Conservation (phyloP, 2,113 vertebrate genomes). For the Mobula hypostoma region DNA sequence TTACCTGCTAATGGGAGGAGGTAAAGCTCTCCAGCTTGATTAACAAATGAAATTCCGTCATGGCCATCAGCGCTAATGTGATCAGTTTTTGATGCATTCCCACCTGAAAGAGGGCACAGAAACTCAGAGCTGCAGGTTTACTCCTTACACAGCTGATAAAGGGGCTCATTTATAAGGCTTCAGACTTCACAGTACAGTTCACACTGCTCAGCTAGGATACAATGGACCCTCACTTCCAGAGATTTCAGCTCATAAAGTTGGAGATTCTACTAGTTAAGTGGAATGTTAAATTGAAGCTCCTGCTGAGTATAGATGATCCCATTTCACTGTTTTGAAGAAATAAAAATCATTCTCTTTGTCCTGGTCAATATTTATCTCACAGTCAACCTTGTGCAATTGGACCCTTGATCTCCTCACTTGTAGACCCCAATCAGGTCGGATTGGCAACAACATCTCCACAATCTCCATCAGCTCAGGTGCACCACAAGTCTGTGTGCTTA, state of each 20-base stretch:
- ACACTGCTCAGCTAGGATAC: not conserved
- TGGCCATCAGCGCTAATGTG: constrained; percentile 72
- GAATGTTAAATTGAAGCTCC: not conserved
- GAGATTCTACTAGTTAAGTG: not conserved
- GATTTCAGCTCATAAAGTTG: not conserved
- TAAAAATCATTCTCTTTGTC: no score
- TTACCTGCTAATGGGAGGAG: constrained; percentile 80
- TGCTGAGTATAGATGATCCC: not conserved
- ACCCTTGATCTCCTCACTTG: no score
- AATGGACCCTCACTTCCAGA: no score
- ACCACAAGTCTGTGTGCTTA: no score
- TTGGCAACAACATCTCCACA: no score
- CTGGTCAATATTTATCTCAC: not conserved
- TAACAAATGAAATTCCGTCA: constrained; percentile 77
- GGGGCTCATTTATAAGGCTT: not conserved
- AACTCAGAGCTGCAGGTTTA: not conserved
- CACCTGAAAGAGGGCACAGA: constrained; percentile 55
- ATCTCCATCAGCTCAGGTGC: no score
- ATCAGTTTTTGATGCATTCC: constrained; percentile 64
- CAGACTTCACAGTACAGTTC: not conserved
- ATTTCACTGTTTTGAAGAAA: not conserved
- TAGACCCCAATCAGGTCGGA: no score
- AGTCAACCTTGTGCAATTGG: not conserved
- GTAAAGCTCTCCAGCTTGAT: constrained; percentile 76
- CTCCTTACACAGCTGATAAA: not conserved